phyloP scores from a whole-genome alignment of 2,113 vertebrate species.

The Forbesichthys papilliferus region DNA sequence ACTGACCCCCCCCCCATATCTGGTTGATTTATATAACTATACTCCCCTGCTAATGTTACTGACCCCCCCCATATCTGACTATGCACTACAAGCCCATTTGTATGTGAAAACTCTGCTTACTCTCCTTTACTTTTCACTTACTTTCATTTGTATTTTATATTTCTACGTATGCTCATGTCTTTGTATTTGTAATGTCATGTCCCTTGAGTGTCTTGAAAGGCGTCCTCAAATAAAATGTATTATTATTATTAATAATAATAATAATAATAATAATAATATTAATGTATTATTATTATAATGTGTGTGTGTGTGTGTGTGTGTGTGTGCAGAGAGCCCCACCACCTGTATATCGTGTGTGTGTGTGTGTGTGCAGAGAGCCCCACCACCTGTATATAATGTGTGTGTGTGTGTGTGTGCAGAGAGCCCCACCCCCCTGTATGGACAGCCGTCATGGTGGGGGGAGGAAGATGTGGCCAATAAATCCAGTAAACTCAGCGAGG shows the following conservation, averaged over 20 bases:
- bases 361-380: background rate
- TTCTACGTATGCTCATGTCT: no score
- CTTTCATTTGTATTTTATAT: no score
- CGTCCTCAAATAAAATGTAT: background rate
- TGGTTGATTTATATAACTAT: no score
- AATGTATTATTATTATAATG: no score
- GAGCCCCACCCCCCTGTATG: slow-evolving; percentile 84
- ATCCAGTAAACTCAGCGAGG: slow-evolving; percentile 58
- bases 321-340: background rate
- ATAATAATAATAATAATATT: no score
- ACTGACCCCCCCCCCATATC: no score
- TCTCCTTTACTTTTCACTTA: no score
- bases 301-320: slow-evolving; percentile 17
- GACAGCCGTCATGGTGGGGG: slow-evolving; percentile 98
- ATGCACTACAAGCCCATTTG: no score
- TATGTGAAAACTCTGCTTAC: no score
- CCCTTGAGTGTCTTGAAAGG: background rate
- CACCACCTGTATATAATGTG: slow-evolving; percentile 17
- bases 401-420: slow-evolving; percentile 71
- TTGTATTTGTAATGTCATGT: no score
- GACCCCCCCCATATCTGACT: no score
- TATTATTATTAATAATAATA: background rate
- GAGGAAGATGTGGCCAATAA: slow-evolving; percentile 86
- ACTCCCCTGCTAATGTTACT: no score
- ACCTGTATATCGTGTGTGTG: slow-evolving; percentile 24